Percentiles rank a stretch among this genome's conserved stretches.
Conservation (phyloP, 2,113 vertebrate genomes). For the Dipodomys merriami region DNA sequence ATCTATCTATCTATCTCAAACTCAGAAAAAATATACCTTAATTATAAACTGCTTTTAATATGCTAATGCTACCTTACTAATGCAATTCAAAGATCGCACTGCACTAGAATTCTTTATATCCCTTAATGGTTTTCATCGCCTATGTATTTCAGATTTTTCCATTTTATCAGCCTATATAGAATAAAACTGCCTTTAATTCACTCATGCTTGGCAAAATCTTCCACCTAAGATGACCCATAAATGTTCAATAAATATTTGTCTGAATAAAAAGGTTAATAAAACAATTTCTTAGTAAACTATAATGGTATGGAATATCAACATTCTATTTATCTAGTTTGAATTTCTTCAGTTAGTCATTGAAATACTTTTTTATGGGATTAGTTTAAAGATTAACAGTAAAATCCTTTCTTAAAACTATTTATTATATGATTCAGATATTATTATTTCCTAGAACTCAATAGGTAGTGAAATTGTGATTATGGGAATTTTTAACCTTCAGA, state of each 20-base stretch:
- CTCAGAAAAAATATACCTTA: background rate
- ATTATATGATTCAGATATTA: background rate
- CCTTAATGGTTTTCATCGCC: fast-evolving
- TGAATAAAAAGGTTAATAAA: background rate
- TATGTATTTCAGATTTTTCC: background rate
- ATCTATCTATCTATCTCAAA: background rate
- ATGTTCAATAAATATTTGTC: background rate
- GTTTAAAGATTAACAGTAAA: background rate
- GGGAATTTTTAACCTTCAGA: background rate
- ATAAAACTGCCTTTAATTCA: background rate
- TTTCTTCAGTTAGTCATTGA: background rate
- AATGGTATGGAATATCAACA: background rate
- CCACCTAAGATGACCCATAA: background rate
- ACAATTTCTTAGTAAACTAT: background rate
- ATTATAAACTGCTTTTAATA: background rate
- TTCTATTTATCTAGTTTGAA: background rate
- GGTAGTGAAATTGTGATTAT: background rate
- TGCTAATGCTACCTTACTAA: background rate
- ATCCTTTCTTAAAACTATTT: background rate
- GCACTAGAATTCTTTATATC: background rate
- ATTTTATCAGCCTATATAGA: no score
- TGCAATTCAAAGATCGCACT: background rate
- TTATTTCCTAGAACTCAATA: background rate
- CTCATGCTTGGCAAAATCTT: background rate
- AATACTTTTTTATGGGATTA: background rate